Percentiles rank a stretch among this genome's conserved stretches.
phyloP scores from a whole-genome alignment of 2,113 vertebrate genomes.

The Pedetes capensis region DNA sequence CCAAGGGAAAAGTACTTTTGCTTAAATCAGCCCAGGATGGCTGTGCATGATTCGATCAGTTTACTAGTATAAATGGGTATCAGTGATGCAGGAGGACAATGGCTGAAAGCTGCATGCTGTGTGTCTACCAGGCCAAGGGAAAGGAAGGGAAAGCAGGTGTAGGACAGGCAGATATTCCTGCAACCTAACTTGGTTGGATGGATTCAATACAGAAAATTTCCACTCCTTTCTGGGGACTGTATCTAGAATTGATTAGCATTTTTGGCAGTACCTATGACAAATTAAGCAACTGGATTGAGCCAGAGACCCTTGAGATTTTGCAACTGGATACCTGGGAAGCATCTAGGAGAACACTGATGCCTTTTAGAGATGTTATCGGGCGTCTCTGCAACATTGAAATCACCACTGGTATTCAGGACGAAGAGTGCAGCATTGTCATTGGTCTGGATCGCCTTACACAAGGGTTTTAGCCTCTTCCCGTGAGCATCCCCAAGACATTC shows the following conservation, averaged over 20 bases:
- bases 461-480: conserved; percentile 47
- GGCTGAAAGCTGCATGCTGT: background rate
- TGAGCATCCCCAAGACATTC: conserved; percentile 28
- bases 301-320: conserved; percentile 78
- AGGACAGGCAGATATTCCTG: conserved; percentile 7
- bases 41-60: background rate
- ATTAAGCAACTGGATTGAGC: conserved; percentile 76
- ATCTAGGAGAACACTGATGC: conserved; percentile 79
- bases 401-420: conserved; percentile 66
- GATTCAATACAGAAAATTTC: conserved; percentile 80
- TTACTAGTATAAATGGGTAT: background rate
- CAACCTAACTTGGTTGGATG: conserved; percentile 65
- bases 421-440: conserved; percentile 69
- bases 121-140: background rate
- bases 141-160: conserved; percentile 46
- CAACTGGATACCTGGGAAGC: conserved; percentile 78
- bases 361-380: conserved; percentile 79
- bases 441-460: conserved; percentile 70
- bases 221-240: conserved; percentile 72
- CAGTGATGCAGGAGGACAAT: background rate
- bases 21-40: background rate
- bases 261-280: conserved; percentile 83
- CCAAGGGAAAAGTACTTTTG: background rate
- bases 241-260: conserved; percentile 83
- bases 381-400: conserved; percentile 71